phyloP scores from a whole-genome alignment of 2,113 vertebrate species.

The Buteo buteo region DNA sequence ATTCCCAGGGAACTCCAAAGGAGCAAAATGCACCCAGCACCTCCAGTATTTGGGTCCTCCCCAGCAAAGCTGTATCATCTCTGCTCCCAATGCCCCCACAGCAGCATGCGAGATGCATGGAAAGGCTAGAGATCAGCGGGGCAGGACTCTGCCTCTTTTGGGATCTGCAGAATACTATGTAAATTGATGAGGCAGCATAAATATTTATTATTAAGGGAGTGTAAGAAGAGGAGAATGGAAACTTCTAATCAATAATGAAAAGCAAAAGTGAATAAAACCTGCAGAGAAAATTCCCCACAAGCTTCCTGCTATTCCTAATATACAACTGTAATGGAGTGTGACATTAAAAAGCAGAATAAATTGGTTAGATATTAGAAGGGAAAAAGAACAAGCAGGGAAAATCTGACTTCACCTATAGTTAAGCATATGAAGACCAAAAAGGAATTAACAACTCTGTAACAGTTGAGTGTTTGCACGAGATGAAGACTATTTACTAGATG shows the following conservation, averaged over 20 bases:
- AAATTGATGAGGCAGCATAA: not conserved
- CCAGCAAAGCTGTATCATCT: not conserved
- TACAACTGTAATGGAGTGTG: not conserved
- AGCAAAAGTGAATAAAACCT: not conserved
- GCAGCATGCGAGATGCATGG: not conserved
- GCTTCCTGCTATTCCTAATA: not conserved
- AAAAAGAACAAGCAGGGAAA: not conserved
- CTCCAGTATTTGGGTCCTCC: not conserved
- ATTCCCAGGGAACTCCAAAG: not conserved
- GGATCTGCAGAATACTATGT: not conserved
- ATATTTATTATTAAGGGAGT: not conserved
- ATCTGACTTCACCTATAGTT: not conserved
- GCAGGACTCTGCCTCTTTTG: not conserved
- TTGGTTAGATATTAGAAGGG: not conserved
- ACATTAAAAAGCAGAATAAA: not conserved
- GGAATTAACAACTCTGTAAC: not conserved
- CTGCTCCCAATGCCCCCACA: not conserved
- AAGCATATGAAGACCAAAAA: not conserved
- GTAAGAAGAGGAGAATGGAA: not conserved
- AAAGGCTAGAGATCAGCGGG: not conserved
- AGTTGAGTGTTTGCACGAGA: not conserved
- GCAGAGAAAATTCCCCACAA: not conserved
- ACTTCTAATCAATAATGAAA: constrained; percentile 13
- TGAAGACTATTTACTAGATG: not conserved
- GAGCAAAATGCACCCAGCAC: not conserved